These are phyloP conservation scores for Gephyroberyx darwinii DNA, from an alignment of 2,797 vertebrate species.

Conservation along the genomic window DNA sequence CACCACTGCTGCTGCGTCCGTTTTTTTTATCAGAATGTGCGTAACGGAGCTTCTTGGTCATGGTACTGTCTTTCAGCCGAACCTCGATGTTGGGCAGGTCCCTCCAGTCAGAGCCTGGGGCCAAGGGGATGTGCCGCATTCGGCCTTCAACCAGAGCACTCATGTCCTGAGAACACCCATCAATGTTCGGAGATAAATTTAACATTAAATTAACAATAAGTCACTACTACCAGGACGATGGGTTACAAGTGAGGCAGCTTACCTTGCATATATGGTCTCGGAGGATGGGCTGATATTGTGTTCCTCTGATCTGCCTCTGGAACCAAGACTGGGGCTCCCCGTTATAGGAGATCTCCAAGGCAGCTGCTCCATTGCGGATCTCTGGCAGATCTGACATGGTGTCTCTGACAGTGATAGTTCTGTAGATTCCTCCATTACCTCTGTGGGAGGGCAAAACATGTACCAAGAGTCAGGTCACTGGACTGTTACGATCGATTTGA, in stretches of 20 bases:
- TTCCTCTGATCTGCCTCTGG: slow-evolving; percentile 94
- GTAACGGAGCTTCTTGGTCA: slow-evolving; percentile 91
- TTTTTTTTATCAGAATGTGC: slow-evolving; percentile 90
- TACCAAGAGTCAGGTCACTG: too few relatives aligned
- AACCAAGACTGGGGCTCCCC: slow-evolving; percentile 99
- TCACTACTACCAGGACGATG: neutral
- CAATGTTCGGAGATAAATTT: neutral
- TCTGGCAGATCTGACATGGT: slow-evolving; percentile 98
- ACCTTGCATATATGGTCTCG: slow-evolving; percentile 99
- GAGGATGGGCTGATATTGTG: slow-evolving; percentile 97
- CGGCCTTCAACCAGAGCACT: slow-evolving; percentile 93
- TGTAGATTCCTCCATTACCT: slow-evolving; percentile 90
- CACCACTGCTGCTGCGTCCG: slow-evolving; percentile 86
- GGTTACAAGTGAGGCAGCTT: neutral
- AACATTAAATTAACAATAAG: too few relatives aligned
- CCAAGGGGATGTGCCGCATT: slow-evolving; percentile 95
- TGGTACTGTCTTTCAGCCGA: slow-evolving; percentile 89
- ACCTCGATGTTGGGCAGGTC: slow-evolving; percentile 97
- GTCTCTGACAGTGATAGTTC: slow-evolving; percentile 96
- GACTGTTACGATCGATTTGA: too few relatives aligned
- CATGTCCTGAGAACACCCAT: slow-evolving; percentile 90
- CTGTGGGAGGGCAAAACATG: slow-evolving; percentile 65
- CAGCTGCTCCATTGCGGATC: slow-evolving; percentile 91
- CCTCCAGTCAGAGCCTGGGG: slow-evolving; percentile 95
- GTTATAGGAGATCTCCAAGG: slow-evolving; percentile 94